A percentile compares a stretch with the other conserved stretches of the same genome.
Conservation (phyloP, 2,797 vertebrate genomes). For the Melanotaenia pygmaea region DNA sequence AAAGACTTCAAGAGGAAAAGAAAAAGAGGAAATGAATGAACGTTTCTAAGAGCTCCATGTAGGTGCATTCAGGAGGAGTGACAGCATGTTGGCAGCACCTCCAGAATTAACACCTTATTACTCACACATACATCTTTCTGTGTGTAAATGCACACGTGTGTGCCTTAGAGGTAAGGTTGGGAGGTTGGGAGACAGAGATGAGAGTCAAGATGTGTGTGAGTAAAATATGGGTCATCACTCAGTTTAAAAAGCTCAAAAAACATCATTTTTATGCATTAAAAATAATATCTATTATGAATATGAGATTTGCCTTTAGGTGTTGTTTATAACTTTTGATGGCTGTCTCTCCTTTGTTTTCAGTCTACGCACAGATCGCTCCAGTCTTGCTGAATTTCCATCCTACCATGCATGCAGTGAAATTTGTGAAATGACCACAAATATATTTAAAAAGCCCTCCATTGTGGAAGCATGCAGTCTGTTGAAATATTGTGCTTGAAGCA, state of each 20-base stretch:
- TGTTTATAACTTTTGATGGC: neutral
- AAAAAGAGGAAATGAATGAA: constrained; percentile 64
- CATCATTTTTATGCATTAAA: neutral
- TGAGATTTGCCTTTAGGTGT: neutral
- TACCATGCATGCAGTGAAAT: too few species aligned
- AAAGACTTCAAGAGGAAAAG: constrained; percentile 28
- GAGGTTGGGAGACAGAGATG: constrained; percentile 13
- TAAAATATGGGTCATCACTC: neutral
- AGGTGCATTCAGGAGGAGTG: constrained; percentile 40
- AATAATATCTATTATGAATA: constrained; percentile 3
- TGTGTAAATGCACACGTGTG: constrained; percentile 11
- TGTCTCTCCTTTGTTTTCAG: too few species aligned
- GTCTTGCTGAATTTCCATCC: too few species aligned
- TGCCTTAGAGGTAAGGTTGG: constrained; percentile 25
- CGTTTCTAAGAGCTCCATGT: constrained; percentile 54
- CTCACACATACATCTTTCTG: constrained; percentile 63
- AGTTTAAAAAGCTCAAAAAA: neutral
- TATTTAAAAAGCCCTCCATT: too few species aligned
- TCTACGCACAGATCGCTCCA: too few species aligned
- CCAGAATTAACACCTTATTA: constrained; percentile 74
- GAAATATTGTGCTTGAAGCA: too few species aligned
- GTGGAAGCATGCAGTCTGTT: too few species aligned
- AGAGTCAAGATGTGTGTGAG: constrained; percentile 2
- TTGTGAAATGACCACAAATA: too few species aligned
- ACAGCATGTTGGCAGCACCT: constrained; percentile 69